Percentiles rank a stretch among this genome's conserved stretches.
Evolutionary conservation across 1,140 invertebrate genomes (phyloP).

Genomic region (Listronotus oregonensis): DNA sequence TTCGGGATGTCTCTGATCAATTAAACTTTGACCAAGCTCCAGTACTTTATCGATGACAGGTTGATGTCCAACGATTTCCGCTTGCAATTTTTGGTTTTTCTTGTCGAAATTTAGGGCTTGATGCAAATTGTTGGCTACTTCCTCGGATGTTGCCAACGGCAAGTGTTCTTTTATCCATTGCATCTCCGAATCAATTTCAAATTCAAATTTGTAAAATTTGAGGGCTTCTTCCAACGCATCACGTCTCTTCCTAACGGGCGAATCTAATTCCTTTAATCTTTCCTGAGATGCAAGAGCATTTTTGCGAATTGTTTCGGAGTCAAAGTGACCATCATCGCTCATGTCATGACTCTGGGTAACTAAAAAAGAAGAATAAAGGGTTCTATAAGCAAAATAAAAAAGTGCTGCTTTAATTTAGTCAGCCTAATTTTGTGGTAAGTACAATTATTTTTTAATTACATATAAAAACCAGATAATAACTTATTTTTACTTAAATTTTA

Average conservation of each 20-base stretch:
- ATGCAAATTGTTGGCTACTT: conserved; percentile 80
- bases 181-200: conserved; percentile 90
- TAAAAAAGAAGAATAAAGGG: neutral
- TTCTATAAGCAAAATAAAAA: too few species aligned
- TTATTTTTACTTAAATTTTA: too few species aligned
- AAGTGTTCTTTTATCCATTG: conserved; percentile 95
- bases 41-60: conserved; percentile 82
- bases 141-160: conserved; percentile 77
- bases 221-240: conserved; percentile 77
- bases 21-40: conserved; percentile 71
- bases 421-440: too few species aligned
- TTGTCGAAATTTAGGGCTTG: conserved; percentile 91
- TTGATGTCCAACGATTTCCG: conserved; percentile 82
- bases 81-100: conserved; percentile 90
- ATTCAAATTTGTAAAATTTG: conserved; percentile 91
- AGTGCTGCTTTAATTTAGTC: too few species aligned
- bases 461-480: too few species aligned
- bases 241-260: conserved; percentile 69
- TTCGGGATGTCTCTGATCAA: conserved; percentile 77
- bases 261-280: conserved; percentile 65
- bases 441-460: too few species aligned
- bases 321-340: conserved; percentile 92
- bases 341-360: conserved; percentile 83
- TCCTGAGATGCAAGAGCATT: conserved; percentile 77
- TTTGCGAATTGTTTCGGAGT: conserved; percentile 82